Evolutionary conservation across 2,113 vertebrate genomes (phyloP).

Genomic region (Oncorhynchus masou): DNA sequence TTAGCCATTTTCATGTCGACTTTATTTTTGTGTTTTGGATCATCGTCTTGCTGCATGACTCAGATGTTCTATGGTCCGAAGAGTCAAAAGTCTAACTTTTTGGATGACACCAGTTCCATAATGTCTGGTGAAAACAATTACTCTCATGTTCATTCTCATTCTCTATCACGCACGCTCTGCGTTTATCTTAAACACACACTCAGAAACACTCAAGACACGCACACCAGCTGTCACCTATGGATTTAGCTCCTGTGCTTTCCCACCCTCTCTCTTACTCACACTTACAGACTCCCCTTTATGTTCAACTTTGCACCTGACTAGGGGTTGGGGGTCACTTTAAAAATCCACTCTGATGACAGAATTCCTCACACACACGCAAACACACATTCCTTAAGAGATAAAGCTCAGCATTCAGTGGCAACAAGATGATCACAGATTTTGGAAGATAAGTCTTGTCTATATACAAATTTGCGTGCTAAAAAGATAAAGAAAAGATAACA

Average conservation of each 20-base stretch:
- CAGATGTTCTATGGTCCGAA: no score
- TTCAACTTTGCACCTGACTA: constrained; percentile 69
- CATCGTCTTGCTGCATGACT: no score
- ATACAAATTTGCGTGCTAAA: not conserved
- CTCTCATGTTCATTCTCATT: constrained; percentile 26
- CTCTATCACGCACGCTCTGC: constrained; percentile 33
- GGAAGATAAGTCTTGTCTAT: no score
- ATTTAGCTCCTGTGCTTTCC: constrained; percentile 68
- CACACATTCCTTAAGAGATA: constrained; percentile 13
- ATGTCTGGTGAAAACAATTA: constrained; percentile 46
- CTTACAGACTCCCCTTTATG: constrained; percentile 69
- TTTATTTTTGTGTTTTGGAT: no score
- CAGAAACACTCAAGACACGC: constrained; percentile 44
- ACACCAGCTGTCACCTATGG: constrained; percentile 70
- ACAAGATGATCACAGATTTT: constrained; percentile 12
- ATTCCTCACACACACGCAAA: constrained; percentile 50
- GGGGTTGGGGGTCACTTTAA: constrained; percentile 69
- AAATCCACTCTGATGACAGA: constrained; percentile 48
- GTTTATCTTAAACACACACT: constrained; percentile 23
- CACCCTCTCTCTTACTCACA: constrained; percentile 57
- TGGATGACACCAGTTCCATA: constrained; percentile 30
- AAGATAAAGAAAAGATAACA: not conserved
- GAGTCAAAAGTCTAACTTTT: no score
- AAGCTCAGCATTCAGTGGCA: not conserved
- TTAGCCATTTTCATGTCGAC: no score